Evolutionary conservation across 1,140 invertebrate genomes (phyloP), one percentile per base, ranked within the genome.

Genomic region (Epicauta chinensis): DNA sequence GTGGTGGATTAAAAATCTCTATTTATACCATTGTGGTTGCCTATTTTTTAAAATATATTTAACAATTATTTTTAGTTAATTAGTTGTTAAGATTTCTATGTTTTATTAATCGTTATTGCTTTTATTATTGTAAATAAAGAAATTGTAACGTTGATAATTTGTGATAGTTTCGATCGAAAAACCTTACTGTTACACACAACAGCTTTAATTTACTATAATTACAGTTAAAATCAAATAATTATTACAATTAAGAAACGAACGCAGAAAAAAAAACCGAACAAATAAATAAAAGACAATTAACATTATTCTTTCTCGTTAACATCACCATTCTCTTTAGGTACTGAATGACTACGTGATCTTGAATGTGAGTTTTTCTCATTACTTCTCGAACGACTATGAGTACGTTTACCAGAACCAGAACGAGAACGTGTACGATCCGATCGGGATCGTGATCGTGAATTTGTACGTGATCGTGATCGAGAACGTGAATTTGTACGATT

Each of bases 401-500:
- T 34, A n/a, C 58, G 52, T 42, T 56, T 60, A 23, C 50, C 51
- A 4, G 58, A 57, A n/a, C 39, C 53, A 11, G 55, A 58, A 4
- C 53, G 30, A 10, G 65, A 66, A 23, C 59, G 6, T 11, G 32
- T 69, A 37, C 67, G 59, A n/a, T n/a, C n/a, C 16, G 66, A 67
- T 3, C 70, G 55, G 2, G 71, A 71, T 37, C 70, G 61, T 10
- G 68, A 68, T 34, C 65, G 23, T 23, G 67, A 67, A 10, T 59
- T 51, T 38, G 62, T 64, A n/a, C 65, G 56, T 36, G 60, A 61
- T 15, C 48, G 51, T 9, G 61, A 62, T 44, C 58, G 55, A 11
- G 66, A 72, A 39, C 65, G 58, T 11, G 68, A 69, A 30, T 62
- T 58, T 10, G 65, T 66, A 50, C 69, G 68, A 16, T 66, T 65